Base-by-base conservation (phyloP, 1,140 invertebrate species). In the Lepidurus arcticus region DNA sequence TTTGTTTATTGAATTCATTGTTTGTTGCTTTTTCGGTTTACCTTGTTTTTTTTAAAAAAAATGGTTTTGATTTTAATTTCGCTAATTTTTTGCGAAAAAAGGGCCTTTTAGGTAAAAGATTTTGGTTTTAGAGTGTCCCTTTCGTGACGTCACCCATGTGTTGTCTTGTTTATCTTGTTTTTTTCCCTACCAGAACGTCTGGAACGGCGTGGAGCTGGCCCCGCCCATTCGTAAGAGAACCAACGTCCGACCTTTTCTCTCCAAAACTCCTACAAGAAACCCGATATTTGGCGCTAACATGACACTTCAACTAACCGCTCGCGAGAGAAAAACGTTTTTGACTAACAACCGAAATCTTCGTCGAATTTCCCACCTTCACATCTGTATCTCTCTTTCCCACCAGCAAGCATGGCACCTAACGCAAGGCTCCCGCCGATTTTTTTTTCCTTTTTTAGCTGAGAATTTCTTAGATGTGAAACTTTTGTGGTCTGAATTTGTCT, bases 401-500 rank as follows among this genome's bases (percentile, higher is more conserved):
- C 42, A 43, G 42, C 42, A 42, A 43, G 44, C 21, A 21, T 42
- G 42, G 44, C 9, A 34, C 75, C 44, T 24, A 21, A 76, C 42
- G 16, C n/a, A 34, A 26, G 26, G 16, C 13, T 16, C 42, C 42
- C 8, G n/a, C 34, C 42, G 47, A 73, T 34, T 47, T 75, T 24
- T 74, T 43, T 26, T 24, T 44, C 45, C 44, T 74, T 78, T 76
- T n/a, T 44, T 42, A 13, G 16, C 34, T 16, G 42, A 44, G 43
- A 44, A 45, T n/a, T 75, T 44, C 13, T 0, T 5, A 42, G 34
- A 42, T 47, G 42, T 73, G 34, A 24, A 21, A 16, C 10, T 73
- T 44, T 79, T 73, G 44, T 76, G 42, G 65, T 79, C 45, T 42
- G 26, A 76, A 21, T 10, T 44, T 77, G 34, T 75, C 42, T 43